phyloP scores from a whole-genome alignment of 2,113 vertebrate genomes.

The Microcebus griseorufus region DNA sequence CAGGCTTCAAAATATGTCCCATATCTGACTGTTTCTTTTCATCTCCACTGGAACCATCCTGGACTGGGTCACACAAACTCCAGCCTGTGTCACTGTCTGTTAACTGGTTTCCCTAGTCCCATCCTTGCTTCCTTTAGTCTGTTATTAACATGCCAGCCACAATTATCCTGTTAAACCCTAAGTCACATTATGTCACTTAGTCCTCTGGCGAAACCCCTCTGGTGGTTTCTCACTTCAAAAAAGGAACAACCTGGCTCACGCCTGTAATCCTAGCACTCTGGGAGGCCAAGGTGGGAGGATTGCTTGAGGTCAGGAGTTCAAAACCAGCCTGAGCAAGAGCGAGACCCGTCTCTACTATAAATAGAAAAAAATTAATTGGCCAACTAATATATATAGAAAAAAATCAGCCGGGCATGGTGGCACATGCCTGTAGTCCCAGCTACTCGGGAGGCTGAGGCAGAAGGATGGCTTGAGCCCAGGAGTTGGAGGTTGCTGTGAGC shows the following conservation, averaged over 20 bases:
- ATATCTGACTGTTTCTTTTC: background rate
- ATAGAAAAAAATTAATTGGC: too few species aligned
- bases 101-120: background rate
- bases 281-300: too few species aligned
- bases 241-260: background rate
- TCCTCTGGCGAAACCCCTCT: background rate
- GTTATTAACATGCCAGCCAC: background rate
- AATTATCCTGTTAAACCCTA: background rate
- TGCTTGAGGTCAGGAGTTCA: too few species aligned
- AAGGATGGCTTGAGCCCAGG: too few species aligned
- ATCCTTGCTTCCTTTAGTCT: background rate
- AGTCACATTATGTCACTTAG: background rate
- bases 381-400: too few species aligned
- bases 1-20: background rate
- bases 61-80: background rate
- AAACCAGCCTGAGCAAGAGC: too few species aligned
- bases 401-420: too few species aligned
- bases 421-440: too few species aligned
- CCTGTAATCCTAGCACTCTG: too few species aligned
- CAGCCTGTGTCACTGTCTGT: background rate
- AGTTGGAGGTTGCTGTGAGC: too few species aligned
- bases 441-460: too few species aligned
- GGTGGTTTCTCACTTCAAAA: background rate
- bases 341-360: too few species aligned
- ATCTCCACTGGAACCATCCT: background rate